Conservation (phyloP, 1,140 invertebrate species). For the Zaprionus inermis region DNA sequence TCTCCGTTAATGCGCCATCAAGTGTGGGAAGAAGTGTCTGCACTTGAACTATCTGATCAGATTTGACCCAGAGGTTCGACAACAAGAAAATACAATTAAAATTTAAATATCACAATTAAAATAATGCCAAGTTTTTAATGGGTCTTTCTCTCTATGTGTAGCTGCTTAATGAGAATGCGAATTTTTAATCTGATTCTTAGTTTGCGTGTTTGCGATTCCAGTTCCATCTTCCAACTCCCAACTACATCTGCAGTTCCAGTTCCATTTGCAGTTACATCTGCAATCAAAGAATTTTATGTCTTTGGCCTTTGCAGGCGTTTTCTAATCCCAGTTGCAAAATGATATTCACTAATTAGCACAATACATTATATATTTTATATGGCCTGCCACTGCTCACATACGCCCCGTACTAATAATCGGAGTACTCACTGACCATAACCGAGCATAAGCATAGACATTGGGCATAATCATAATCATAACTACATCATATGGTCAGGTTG, state of each 20-base stretch:
- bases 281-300: constrained; percentile 52
- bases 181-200: constrained; percentile 28
- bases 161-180: constrained; percentile 49
- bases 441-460: background rate
- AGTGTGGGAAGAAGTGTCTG: constrained; percentile 29
- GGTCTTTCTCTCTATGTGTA: background rate
- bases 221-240: constrained; percentile 2
- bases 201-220: constrained; percentile 47
- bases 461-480: constrained; percentile 29
- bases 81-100: constrained; percentile 63
- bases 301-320: constrained; percentile 35
- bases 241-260: background rate
- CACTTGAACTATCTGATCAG: constrained; percentile 1
- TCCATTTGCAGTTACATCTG: background rate
- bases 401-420: constrained; percentile 17
- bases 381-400: background rate
- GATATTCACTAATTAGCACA: constrained; percentile 68
- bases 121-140: constrained; percentile 7
- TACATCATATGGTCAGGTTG: constrained; percentile 15
- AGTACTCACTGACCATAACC: constrained; percentile 53
- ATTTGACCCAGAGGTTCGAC: constrained; percentile 30
- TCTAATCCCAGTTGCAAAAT: constrained; percentile 56
- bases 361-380: constrained; percentile 56
- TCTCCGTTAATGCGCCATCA: constrained; percentile 19
- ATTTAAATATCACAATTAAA: constrained; percentile 38